These are phyloP conservation scores for Grapholita molesta DNA, from an alignment of 1,140 invertebrate genomes.

Conservation along the genomic window DNA sequence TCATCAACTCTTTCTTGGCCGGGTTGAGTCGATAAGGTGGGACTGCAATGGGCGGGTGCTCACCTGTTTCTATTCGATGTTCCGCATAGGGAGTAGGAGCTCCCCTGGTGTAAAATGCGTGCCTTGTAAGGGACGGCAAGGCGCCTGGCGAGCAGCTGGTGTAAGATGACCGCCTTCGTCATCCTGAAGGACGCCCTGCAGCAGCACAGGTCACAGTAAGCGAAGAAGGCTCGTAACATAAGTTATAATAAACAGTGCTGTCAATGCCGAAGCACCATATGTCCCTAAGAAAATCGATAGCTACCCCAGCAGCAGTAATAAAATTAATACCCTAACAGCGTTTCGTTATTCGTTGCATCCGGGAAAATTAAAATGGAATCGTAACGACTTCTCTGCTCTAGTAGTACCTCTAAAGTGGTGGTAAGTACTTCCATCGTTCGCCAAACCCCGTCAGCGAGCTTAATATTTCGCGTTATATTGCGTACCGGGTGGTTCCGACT, in stretches of 20 bases:
- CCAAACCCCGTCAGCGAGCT: conserved; percentile 7
- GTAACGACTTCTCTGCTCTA: neutral
- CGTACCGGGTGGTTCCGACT: neutral
- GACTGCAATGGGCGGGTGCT: conserved; percentile 22
- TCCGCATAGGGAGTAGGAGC: conserved; percentile 19
- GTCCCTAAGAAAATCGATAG: neutral
- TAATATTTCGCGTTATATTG: neutral
- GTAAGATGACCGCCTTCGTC: conserved; percentile 16
- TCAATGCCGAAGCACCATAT: neutral
- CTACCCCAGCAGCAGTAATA: neutral
- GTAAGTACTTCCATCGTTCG: neutral
- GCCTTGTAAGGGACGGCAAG: neutral
- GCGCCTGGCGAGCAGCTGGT: neutral
- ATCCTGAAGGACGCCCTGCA: neutral
- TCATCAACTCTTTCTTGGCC: conserved; percentile 1
- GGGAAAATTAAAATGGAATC: conserved; percentile 3
- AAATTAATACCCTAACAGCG: conserved; percentile 15
- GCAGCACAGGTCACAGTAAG: neutral
- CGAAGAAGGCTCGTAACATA: neutral
- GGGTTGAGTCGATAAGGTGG: neutral
- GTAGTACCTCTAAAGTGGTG: neutral
- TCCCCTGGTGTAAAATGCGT: conserved; percentile 9
- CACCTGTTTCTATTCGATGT: conserved; percentile 23
- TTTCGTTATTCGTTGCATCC: neutral
- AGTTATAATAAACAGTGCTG: neutral